A percentile compares a stretch with the other conserved stretches of the same genome.
phyloP scores from a whole-genome alignment of 1,140 invertebrate species.

The Notospermus geniculatus region DNA sequence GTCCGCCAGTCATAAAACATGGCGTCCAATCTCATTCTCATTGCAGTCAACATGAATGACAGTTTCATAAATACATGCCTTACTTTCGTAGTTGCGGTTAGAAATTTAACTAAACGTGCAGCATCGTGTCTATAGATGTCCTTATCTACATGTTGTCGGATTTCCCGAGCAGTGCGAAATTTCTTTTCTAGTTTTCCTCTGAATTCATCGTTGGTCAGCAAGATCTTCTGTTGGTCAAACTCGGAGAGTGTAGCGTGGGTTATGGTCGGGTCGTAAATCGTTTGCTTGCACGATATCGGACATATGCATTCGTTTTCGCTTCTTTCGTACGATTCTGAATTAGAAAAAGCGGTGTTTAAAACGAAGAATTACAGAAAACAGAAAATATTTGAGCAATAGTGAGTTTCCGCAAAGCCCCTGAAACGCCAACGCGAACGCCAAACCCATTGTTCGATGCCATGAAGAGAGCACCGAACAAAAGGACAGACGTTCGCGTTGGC shows the following conservation, averaged over 20 bases:
- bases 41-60: neutral
- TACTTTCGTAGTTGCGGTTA: neutral
- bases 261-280: neutral
- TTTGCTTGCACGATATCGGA: conserved; percentile 3
- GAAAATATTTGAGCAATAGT: too few relatives aligned
- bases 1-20: neutral
- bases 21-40: neutral
- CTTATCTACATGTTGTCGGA: neutral
- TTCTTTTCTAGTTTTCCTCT: neutral
- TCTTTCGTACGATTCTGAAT: neutral
- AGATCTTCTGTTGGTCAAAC: neutral
- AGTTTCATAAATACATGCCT: neutral
- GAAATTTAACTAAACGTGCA: neutral
- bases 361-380: too few relatives aligned
- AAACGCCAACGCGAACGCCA: too few relatives aligned
- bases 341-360: too few relatives aligned
- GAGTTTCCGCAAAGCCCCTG: too few relatives aligned
- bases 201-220: neutral
- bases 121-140: neutral
- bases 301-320: neutral
- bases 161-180: neutral
- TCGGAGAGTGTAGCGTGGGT: neutral
- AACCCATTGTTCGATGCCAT: too few relatives aligned
- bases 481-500: too few relatives aligned
- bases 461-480: too few relatives aligned